Percentiles rank a stretch among this genome's conserved stretches.
Evolutionary conservation across 2,797 vertebrate genomes (phyloP).

Genomic region (Poecilia picta): DNA sequence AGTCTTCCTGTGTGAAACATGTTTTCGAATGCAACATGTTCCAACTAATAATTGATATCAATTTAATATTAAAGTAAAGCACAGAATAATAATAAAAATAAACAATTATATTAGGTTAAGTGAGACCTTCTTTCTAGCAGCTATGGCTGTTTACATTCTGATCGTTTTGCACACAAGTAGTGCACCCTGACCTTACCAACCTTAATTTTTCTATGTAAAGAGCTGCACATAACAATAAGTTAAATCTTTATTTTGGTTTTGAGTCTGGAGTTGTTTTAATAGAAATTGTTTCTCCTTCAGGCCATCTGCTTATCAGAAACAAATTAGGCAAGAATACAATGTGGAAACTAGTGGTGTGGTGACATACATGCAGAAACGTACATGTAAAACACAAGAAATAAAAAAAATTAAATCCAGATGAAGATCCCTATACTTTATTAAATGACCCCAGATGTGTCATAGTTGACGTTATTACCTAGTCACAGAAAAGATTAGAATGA

Average conservation of each 20-base stretch:
- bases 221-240: not conserved
- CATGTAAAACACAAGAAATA: not conserved
- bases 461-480: slow-evolving; percentile 73
- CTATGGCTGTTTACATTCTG: no score
- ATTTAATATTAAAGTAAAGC: no score
- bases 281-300: not conserved
- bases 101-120: no score
- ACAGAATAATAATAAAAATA: no score
- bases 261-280: not conserved
- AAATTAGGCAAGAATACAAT: not conserved
- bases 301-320: not conserved
- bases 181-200: no score
- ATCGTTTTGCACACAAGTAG: no score
- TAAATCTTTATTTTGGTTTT: not conserved
- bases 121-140: no score
- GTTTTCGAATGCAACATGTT: no score
- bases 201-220: not conserved
- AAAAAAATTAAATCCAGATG: not conserved
- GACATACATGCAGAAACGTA: not conserved
- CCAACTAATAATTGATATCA: no score
- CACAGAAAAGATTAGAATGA: no score
- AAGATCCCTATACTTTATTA: slow-evolving; percentile 54
- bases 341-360: not conserved
- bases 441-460: slow-evolving; percentile 43
- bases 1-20: no score